Evolutionary conservation across 2,888 invertebrate genomes (phyloP), one percentile per base, ranked within the genome.

Genomic region (Gastracanthus pulcherrimus): DNA sequence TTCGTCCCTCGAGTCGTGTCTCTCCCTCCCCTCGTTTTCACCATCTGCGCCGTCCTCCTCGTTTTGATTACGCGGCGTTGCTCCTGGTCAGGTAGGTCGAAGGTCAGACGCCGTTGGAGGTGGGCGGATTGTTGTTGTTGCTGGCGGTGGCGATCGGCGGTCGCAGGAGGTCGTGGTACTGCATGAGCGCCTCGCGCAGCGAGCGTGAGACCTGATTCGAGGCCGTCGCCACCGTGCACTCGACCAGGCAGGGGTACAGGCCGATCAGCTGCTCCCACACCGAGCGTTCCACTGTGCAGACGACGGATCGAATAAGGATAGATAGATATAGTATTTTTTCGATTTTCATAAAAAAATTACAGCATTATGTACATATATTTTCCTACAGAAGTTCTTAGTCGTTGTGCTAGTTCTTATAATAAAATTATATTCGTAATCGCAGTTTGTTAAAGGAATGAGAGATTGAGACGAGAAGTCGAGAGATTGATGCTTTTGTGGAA

Each of bases 181-280:
- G 97, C 87, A 97, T 94, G 84, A 98, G 94, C 19, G 98, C 98
- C 90, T 97, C 97, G 51, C 95, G 93, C 74, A 97, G 92, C 16
- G 97, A 96, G 83, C 95, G 94, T 66, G 96, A 96, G 16, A 97
- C 96, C 92, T 96, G 96, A 9, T 95, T 93, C 4, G 96, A 96
- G 74, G 95, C 94, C 16, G 96, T 96, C 71, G 96, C 96, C 36
- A 92, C 92, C 85, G 95, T 96, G 88, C 97, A 97, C 88, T 97
- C 95, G 66, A 98, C 98, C 87, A 99, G 93, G 89, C 95, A 95
- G 0, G 98, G 98, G 93, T 98, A 99, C 41, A 99, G 92, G 29
- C 95, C 96, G 88, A 99, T 98, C 78, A 98, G 92, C 89, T 98
- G 98, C 89, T 97, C 96, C 98, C 98, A 99, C 0, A 98, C 98